Conservation (phyloP, 2,888 invertebrate genomes). For the Meloe dianella region DNA sequence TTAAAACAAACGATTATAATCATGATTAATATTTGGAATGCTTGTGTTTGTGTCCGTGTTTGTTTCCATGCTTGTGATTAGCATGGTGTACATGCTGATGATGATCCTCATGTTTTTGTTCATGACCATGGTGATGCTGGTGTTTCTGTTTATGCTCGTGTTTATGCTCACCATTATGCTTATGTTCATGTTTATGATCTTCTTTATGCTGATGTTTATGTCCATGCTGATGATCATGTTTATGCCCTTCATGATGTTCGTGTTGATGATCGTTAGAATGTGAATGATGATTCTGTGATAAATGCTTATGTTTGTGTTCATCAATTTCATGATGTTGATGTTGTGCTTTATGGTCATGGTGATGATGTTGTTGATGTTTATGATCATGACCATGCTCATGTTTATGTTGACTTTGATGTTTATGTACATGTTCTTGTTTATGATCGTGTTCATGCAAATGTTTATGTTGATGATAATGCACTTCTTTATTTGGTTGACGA, state of each 20-base stretch:
- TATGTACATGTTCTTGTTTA: slow-evolving; percentile 36
- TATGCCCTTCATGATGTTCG: slow-evolving; percentile 34
- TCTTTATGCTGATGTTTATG: slow-evolving; percentile 37
- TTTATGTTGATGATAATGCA: slow-evolving; percentile 39
- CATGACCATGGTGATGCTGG: slow-evolving; percentile 37
- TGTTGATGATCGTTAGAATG: slow-evolving; percentile 36
- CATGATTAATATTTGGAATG: slow-evolving; percentile 21
- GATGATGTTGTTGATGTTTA: slow-evolving; percentile 35
- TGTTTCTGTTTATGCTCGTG: slow-evolving; percentile 41
- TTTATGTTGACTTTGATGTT: slow-evolving; percentile 33
- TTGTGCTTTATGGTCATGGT: slow-evolving; percentile 32
- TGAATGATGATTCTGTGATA: slow-evolving; percentile 31
- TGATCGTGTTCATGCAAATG: slow-evolving; percentile 38
- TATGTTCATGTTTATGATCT: slow-evolving; percentile 33
- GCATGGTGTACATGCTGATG: slow-evolving; percentile 36
- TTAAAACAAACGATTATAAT: slow-evolving; percentile 20
- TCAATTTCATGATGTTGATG: slow-evolving; percentile 35
- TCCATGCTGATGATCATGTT: slow-evolving; percentile 33
- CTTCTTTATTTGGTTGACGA: slow-evolving; percentile 29
- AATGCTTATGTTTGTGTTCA: slow-evolving; percentile 36
- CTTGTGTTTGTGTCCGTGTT: slow-evolving; percentile 20
- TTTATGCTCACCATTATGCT: slow-evolving; percentile 34
- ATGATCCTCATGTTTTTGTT: slow-evolving; percentile 39
- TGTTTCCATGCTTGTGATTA: slow-evolving; percentile 23
- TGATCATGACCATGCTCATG: slow-evolving; percentile 36